Percentiles rank a stretch among this genome's conserved stretches.
Evolutionary conservation across 2,888 invertebrate species (phyloP).

Genomic region (Apodemia hepburni): DNA sequence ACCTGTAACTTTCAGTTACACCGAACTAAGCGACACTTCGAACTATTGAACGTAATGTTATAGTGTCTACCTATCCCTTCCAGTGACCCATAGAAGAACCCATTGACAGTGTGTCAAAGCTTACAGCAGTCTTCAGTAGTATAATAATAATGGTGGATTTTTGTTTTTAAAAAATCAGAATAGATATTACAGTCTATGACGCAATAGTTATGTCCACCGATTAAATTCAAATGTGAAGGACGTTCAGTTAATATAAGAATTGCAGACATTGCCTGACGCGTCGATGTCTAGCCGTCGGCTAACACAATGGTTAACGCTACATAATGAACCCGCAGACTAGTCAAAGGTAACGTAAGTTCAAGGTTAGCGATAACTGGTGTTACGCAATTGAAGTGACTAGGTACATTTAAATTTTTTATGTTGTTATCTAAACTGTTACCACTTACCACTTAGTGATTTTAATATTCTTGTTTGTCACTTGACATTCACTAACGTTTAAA

Average conservation of each 20-base stretch:
- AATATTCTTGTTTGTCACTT: neutral
- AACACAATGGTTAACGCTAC: conserved; percentile 48
- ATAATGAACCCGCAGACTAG: conserved; percentile 49
- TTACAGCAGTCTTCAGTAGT: too few relatives aligned
- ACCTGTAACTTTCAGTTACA: too few relatives aligned
- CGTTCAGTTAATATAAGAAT: conserved; percentile 23
- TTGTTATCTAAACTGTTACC: neutral
- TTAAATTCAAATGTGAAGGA: conserved; percentile 33
- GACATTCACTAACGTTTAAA: too few relatives aligned
- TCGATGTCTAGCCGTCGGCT: conserved; percentile 37
- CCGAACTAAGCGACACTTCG: too few relatives aligned
- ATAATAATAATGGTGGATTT: too few relatives aligned
- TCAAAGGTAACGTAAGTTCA: conserved; percentile 50
- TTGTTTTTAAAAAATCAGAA: neutral
- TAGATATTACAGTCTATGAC: neutral
- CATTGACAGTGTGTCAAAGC: too few relatives aligned
- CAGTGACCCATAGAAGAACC: too few relatives aligned
- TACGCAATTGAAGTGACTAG: conserved; percentile 12
- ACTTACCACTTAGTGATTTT: neutral
- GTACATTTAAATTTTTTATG: neutral
- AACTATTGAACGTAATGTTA: too few relatives aligned
- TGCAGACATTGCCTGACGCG: conserved; percentile 15
- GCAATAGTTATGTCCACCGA: conserved; percentile 22
- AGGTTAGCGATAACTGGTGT: conserved; percentile 34
- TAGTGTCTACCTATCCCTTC: too few relatives aligned